Percentiles rank a stretch among this genome's conserved stretches.
These are phyloP conservation scores for Apaloderma vittatum DNA, from an alignment of 2,113 vertebrate genomes.

Conservation along the genomic window DNA sequence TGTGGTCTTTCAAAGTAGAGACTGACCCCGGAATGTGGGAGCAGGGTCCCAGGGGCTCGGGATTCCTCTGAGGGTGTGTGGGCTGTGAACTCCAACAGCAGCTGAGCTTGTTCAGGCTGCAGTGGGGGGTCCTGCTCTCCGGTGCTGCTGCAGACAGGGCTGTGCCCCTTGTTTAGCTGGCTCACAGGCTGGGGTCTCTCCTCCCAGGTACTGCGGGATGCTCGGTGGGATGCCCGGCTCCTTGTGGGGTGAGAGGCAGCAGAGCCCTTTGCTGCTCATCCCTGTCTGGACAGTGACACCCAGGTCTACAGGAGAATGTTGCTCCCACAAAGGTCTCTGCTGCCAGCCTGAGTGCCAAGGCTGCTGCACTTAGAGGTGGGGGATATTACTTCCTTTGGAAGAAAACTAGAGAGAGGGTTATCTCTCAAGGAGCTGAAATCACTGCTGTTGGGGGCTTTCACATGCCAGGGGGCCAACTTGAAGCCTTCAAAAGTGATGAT, in stretches of 20 bases:
- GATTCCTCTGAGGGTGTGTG: not conserved
- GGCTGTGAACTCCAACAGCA: not conserved
- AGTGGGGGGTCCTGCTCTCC: not conserved
- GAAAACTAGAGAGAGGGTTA: not conserved
- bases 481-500: not conserved
- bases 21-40: not conserved
- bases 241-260: not conserved
- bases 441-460: not conserved
- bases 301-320: accelerated
- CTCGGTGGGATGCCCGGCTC: accelerated
- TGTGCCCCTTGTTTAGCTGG: not conserved
- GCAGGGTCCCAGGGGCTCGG: not conserved
- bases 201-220: not conserved
- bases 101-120: not conserved
- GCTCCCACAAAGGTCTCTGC: not conserved
- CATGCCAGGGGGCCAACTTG: not conserved
- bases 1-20: not conserved
- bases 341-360: not conserved
- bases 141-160: not conserved
- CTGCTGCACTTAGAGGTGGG: not conserved
- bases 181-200: not conserved
- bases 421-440: not conserved
- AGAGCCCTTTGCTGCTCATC: not conserved
- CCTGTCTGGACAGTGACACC: not conserved
- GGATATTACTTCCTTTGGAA: not conserved